A percentile compares a stretch with the other conserved stretches of the same genome.
phyloP scores from a whole-genome alignment of 2,797 vertebrate species.

The Xenopus petersii region DNA sequence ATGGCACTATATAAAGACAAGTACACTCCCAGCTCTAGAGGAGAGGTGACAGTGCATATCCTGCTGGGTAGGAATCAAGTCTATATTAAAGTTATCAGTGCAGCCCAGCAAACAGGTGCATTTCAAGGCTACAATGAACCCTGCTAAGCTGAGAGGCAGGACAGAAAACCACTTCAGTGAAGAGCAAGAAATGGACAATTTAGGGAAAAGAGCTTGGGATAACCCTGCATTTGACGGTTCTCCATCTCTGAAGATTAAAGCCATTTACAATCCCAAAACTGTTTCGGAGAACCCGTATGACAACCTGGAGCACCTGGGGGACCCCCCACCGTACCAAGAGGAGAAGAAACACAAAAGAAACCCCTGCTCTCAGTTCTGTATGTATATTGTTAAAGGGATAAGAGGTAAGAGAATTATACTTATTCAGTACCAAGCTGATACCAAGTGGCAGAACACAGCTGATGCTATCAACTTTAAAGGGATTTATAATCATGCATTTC shows the following conservation, averaged over 20 bases:
- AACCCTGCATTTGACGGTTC: slow-evolving; percentile 82
- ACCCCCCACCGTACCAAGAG: slow-evolving; percentile 55
- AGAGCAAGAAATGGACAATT: slow-evolving; percentile 71
- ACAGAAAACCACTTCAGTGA: slow-evolving; percentile 68
- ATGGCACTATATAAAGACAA: slow-evolving; percentile 48
- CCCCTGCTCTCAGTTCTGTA: slow-evolving; percentile 71
- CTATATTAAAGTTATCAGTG: slow-evolving; percentile 16
- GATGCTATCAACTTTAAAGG: too few relatives aligned
- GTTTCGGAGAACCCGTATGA: slow-evolving; percentile 70
- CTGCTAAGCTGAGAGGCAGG: slow-evolving; percentile 62
- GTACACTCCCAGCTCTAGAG: slow-evolving; percentile 36
- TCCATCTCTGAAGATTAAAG: slow-evolving; percentile 73
- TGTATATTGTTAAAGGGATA: slow-evolving; percentile 65
- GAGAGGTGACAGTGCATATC: slow-evolving; percentile 18
- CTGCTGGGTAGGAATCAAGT: slow-evolving; percentile 8
- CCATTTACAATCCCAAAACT: slow-evolving; percentile 77
- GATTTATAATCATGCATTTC: too few relatives aligned
- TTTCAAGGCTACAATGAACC: slow-evolving; percentile 65
- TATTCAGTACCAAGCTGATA: not conserved
- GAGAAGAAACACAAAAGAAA: slow-evolving; percentile 50
- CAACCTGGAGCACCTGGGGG: slow-evolving; percentile 61
- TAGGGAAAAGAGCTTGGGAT: slow-evolving; percentile 80
- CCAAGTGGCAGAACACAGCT: not conserved
- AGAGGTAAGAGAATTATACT: slow-evolving; percentile 72
- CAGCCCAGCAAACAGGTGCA: slow-evolving; percentile 15